phyloP scores from a whole-genome alignment of 92 coral and sea anemone genomes.

The Plumapathes pennacea region DNA sequence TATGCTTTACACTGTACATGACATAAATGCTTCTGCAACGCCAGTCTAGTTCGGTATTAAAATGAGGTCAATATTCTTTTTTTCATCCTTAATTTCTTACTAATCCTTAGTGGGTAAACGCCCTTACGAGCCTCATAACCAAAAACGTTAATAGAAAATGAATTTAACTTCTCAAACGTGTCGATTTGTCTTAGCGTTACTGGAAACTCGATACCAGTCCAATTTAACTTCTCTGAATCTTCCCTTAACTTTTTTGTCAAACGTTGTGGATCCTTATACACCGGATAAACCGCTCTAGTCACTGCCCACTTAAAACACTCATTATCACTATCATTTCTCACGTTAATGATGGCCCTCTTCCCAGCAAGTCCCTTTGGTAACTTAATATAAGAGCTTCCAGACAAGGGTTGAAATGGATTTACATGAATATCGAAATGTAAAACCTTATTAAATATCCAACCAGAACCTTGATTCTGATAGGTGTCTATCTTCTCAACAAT shows the following conservation, averaged over 20 bases:
- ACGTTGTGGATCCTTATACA: slow-evolving; percentile 15
- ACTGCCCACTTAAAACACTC: slow-evolving; percentile 47
- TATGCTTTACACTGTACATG: too few species aligned
- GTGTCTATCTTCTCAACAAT: slow-evolving; percentile 10
- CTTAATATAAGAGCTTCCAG: slow-evolving; percentile 3
- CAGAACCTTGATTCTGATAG: slow-evolving; percentile 13
- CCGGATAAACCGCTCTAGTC: slow-evolving; percentile 19
- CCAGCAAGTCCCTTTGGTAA: slow-evolving; percentile 6
- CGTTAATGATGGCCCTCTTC: slow-evolving; percentile 44
- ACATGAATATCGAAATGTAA: slow-evolving; percentile 10
- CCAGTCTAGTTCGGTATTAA: too few species aligned
- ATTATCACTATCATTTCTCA: slow-evolving; percentile 41
- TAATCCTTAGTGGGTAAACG: slow-evolving; percentile 25
- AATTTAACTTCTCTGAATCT: slow-evolving; percentile 26
- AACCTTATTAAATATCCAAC: slow-evolving; percentile 22
- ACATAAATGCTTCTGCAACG: too few species aligned
- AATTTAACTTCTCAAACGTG: slow-evolving; percentile 29
- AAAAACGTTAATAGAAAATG: slow-evolving; percentile 29
- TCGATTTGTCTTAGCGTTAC: slow-evolving; percentile 9
- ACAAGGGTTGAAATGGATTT: slow-evolving; percentile 6
- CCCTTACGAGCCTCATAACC: slow-evolving; percentile 8
- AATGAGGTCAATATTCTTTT: too few species aligned
- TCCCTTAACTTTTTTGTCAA: slow-evolving; percentile 16
- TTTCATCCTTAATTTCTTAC: too few species aligned
- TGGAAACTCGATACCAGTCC: slow-evolving; percentile 45